These are phyloP conservation scores for Hetaerina titia DNA, from an alignment of 2,888 invertebrate genomes.

Conservation along the genomic window DNA sequence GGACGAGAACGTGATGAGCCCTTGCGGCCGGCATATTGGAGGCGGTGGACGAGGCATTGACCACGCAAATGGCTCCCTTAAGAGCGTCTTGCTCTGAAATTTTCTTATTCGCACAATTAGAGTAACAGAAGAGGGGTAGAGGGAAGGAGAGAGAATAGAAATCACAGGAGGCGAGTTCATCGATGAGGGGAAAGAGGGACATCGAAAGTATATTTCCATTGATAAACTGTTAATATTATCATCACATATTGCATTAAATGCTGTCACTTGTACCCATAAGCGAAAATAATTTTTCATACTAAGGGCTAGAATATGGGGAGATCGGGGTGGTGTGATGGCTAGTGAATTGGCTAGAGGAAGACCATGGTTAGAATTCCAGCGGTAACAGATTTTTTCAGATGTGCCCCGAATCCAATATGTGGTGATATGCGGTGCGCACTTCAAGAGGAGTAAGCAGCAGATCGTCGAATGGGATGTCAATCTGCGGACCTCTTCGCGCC, in stretches of 20 bases:
- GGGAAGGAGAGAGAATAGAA: not conserved
- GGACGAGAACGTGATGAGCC: not conserved
- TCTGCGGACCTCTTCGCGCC: too few species aligned
- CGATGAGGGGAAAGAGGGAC: not conserved
- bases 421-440: too few species aligned
- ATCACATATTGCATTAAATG: not conserved
- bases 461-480: too few species aligned
- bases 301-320: too few species aligned
- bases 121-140: not conserved
- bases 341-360: too few species aligned
- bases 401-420: too few species aligned
- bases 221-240: not conserved
- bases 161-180: not conserved
- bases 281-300: not conserved
- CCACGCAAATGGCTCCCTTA: constrained; percentile 57
- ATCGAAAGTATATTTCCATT: not conserved
- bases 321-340: too few species aligned
- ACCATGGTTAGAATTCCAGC: too few species aligned
- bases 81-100: not conserved
- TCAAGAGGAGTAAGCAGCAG: too few species aligned
- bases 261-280: not conserved
- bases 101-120: not conserved
- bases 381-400: too few species aligned
- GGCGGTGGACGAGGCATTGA: not conserved
- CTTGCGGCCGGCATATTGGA: not conserved